These are phyloP conservation scores for Oryzias celebensis DNA, from an alignment of 2,113 vertebrate species.

Conservation along the genomic window DNA sequence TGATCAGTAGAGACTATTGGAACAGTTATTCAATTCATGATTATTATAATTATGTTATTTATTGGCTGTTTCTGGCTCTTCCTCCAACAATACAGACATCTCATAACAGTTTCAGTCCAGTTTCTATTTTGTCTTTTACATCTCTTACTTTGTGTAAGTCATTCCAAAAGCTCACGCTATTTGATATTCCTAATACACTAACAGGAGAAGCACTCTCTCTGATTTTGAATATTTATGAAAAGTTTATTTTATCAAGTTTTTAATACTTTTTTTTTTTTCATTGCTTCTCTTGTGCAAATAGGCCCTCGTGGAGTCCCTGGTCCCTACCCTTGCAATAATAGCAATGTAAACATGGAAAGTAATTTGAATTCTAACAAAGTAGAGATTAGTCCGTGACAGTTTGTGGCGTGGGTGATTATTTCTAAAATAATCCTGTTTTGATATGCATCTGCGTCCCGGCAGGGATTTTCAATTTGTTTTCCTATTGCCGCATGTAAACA, in stretches of 20 bases:
- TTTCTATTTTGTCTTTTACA: conserved; percentile 36
- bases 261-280: conserved; percentile 70
- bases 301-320: conserved; percentile 66
- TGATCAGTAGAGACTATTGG: conserved; percentile 36
- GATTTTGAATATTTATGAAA: conserved; percentile 72
- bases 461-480: conserved; percentile 86
- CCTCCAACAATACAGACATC: conserved; percentile 7
- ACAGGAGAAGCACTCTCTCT: conserved; percentile 65
- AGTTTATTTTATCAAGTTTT: conserved; percentile 75
- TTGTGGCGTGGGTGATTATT: conserved; percentile 81
- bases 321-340: conserved; percentile 75
- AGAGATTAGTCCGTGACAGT: conserved; percentile 82
- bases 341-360: conserved; percentile 82
- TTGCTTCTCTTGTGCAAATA: conserved; percentile 76
- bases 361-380: conserved; percentile 86
- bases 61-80: background rate
- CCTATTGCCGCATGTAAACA: conserved; percentile 83
- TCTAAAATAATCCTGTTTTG: conserved; percentile 85
- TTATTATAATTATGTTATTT: conserved; percentile 20
- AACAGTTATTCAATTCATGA: conserved; percentile 18
- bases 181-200: conserved; percentile 61
- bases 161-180: conserved; percentile 56
- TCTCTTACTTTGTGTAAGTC: conserved; percentile 37
- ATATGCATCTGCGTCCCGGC: conserved; percentile 84
- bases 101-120: conserved; percentile 49